Evolutionary conservation across 1,140 invertebrate genomes (phyloP), one percentile per base, ranked within the genome.

Genomic region (Limonius californicus): DNA sequence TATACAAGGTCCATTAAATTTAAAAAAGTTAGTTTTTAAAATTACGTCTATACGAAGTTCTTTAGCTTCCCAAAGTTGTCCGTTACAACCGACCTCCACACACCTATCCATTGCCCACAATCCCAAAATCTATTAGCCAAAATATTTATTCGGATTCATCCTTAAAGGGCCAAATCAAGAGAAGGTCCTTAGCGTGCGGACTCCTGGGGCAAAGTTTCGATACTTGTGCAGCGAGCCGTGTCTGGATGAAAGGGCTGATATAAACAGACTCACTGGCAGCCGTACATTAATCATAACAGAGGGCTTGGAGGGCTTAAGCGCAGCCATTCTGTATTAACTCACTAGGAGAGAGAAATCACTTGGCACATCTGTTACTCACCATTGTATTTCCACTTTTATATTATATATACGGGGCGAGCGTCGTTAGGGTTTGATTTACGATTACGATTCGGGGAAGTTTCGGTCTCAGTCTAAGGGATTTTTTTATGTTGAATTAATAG

Each of bases 201-300:
- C 61, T 66, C 69, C 73, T 62, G 69, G 65, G 64, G 63, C 59
- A 66, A 69, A 73, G 73, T 73, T 74, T 73, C 72, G 70, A 73
- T 73, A 74, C 70, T 72, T 68, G 71, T 69, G 69, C 73, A 71
- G 27, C 65, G 70, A 72, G 63, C 67, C 67, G 72, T 74, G 66
- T 62, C 54, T 50, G 62, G 54, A 68, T 70, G 68, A 73, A 71
- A 74, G 71, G 71, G 72, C 68, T 71, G 62, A 66, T 50, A 66
- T 70, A 72, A 71, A 72, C 70, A 70, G 70, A 67, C 62, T 66
- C 62, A 65, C 63, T 65, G 71, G 71, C 72, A 70, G 70, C 66
- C 65, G 67, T 64, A 65, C 69, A 74, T 74, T 74, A 74, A 74
- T 73, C 71, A 74, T 73, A 74, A 70, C 67, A 64, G 63, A 65